Evolutionary conservation across 2,113 vertebrate genomes (phyloP).

Genomic region (Coturnix japonica): DNA sequence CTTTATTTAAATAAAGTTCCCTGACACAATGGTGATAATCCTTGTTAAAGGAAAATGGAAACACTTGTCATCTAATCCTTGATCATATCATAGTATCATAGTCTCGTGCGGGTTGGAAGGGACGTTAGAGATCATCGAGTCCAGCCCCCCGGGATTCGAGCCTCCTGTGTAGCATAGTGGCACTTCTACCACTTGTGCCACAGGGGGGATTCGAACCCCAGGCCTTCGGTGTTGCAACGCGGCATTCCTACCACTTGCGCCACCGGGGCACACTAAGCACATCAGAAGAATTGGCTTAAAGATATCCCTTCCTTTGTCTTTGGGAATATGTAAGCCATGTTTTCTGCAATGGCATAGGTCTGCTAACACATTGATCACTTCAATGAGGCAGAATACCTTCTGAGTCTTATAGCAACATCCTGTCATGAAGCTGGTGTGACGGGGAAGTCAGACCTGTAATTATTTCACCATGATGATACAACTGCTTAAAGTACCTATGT

Average conservation of each 20-base stretch:
- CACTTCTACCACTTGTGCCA: too few relatives aligned
- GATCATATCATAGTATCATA: too few relatives aligned
- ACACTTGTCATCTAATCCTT: background rate
- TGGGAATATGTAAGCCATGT: background rate
- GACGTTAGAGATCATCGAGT: too few relatives aligned
- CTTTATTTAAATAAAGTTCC: background rate
- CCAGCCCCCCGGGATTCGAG: too few relatives aligned
- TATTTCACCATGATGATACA: background rate
- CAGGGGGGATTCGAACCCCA: too few relatives aligned
- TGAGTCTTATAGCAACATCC: fast-evolving
- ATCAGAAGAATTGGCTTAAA: background rate
- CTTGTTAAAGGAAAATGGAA: background rate
- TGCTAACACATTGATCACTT: background rate
- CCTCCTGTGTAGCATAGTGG: too few relatives aligned
- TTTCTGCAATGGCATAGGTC: background rate
- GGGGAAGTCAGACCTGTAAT: background rate
- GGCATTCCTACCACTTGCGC: too few relatives aligned
- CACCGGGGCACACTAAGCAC: too few relatives aligned
- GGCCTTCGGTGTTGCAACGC: too few relatives aligned
- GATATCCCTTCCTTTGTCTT: background rate
- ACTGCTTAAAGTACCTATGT: background rate
- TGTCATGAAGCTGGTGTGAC: background rate
- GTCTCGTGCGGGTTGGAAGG: too few relatives aligned
- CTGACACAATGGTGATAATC: background rate
- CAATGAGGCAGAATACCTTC: background rate